phyloP scores from a whole-genome alignment of 2,797 vertebrate species.

The Spinus olivaceus region DNA sequence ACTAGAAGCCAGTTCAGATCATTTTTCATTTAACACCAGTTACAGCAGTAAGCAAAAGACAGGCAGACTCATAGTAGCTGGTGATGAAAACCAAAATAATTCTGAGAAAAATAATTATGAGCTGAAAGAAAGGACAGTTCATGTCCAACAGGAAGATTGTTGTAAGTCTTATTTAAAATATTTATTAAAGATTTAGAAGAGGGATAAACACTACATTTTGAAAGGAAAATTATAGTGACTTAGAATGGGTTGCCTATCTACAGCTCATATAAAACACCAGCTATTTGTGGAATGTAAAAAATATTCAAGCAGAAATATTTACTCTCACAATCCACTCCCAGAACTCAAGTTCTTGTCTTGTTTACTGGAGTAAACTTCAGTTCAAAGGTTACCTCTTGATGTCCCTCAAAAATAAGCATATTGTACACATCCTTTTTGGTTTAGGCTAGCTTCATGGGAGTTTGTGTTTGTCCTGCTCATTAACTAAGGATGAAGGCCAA shows the following conservation, averaged over 20 bases:
- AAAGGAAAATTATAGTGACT: background rate
- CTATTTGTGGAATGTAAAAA: constrained; percentile 36
- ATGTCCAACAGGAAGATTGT: background rate
- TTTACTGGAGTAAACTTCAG: background rate
- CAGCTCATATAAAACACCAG: background rate
- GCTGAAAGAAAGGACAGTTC: background rate
- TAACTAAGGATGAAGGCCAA: background rate
- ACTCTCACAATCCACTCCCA: background rate
- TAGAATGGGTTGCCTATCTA: background rate
- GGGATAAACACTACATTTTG: background rate
- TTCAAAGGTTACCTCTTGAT: constrained; percentile 17
- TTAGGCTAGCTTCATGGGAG: background rate
- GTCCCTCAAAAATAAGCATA: background rate
- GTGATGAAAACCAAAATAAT: background rate
- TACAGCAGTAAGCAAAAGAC: background rate
- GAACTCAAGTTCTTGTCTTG: background rate
- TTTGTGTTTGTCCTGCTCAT: background rate
- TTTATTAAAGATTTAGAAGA: background rate
- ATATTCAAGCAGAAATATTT: constrained; percentile 10
- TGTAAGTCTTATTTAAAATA: background rate
- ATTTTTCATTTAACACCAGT: background rate
- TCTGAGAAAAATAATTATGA: background rate
- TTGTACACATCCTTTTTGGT: background rate
- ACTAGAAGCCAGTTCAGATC: background rate
- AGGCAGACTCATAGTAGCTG: background rate